Percentiles rank a stretch among this genome's conserved stretches.
These are phyloP conservation scores for Xiphophorus hellerii DNA, from an alignment of 2,113 vertebrate species.

Conservation along the genomic window DNA sequence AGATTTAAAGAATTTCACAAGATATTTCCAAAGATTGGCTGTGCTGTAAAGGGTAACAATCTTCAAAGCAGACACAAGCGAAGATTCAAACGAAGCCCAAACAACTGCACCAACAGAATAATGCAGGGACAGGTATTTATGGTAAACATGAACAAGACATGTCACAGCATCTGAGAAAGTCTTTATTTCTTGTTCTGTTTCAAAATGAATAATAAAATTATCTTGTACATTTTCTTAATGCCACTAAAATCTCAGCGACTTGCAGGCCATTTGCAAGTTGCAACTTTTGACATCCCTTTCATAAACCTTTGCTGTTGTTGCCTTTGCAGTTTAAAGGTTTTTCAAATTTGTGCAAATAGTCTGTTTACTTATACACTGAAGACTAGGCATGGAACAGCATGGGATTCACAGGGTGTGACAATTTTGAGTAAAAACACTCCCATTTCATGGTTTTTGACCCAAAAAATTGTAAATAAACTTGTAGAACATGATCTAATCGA, in stretches of 20 bases:
- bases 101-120: neutral
- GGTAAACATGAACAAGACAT: neutral
- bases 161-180: too few relatives aligned
- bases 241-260: neutral
- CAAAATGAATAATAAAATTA: too few relatives aligned
- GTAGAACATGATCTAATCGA: neutral
- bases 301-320: neutral
- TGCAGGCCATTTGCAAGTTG: neutral
- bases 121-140: neutral
- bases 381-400: neutral
- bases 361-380: neutral
- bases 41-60: neutral
- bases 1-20: conserved; percentile 38
- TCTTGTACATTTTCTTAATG: too few relatives aligned
- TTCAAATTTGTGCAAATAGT: neutral
- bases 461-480: too few relatives aligned
- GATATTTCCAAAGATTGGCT: conserved; percentile 28
- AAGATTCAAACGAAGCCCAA: conserved; percentile 6
- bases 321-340: neutral
- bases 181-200: too few relatives aligned
- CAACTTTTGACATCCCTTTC: neutral
- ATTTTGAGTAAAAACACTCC: too few relatives aligned
- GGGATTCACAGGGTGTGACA: too few relatives aligned
- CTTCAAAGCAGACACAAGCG: conserved; percentile 10
- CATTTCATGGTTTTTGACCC: too few relatives aligned